Conservation (phyloP, 2,888 invertebrate genomes). For the Cerceris ruficornis region DNA sequence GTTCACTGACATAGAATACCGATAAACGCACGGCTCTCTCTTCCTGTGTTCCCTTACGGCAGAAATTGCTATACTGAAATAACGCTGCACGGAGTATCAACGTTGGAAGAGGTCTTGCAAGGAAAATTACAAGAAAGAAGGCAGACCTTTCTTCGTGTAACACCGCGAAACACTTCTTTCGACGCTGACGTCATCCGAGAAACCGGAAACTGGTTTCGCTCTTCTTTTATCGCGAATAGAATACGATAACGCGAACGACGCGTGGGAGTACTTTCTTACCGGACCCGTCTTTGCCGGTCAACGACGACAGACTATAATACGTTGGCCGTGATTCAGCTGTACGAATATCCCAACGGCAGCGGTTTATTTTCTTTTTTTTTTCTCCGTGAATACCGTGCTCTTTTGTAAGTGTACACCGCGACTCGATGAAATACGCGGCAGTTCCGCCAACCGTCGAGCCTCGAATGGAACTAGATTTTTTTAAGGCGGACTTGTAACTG, state of each 20-base stretch:
- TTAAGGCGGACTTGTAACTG: neutral
- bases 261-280: constrained; percentile 42
- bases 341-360: constrained; percentile 10
- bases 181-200: constrained; percentile 43
- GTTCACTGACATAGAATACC: constrained; percentile 60
- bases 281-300: constrained; percentile 17
- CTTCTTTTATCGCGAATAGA: constrained; percentile 54
- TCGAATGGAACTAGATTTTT: neutral
- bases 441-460: too few species aligned
- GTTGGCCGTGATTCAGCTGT: constrained; percentile 23
- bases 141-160: constrained; percentile 2
- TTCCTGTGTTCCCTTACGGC: neutral
- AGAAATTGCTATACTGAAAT: neutral
- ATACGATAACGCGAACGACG: constrained; percentile 34
- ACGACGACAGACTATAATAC: constrained; percentile 3
- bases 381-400: neutral
- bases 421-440: neutral
- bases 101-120: neutral
- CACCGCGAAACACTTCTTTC: constrained; percentile 7
- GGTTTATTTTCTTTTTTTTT: constrained; percentile 10
- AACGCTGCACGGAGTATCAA: neutral
- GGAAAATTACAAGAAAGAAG: neutral
- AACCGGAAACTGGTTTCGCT: constrained; percentile 51
- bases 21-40: constrained; percentile 42
- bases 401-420: neutral